Percentiles rank a stretch among this genome's conserved stretches.
phyloP scores from a whole-genome alignment of 2,113 vertebrate species.

The Paedocypris sp. region DNA sequence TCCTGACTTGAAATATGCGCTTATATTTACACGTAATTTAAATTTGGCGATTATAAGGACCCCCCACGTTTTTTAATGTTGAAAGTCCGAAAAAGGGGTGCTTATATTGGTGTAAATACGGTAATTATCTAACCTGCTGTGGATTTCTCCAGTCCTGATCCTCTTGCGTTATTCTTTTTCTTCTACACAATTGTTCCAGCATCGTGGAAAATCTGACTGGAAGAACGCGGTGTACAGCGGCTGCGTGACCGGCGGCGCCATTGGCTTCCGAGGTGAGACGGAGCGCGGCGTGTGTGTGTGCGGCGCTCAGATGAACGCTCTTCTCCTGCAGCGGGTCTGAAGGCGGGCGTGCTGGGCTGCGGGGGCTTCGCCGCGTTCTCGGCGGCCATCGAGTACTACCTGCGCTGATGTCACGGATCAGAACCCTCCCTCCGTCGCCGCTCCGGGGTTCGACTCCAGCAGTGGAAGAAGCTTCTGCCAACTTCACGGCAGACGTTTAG shows the following conservation, averaged over 20 bases:
- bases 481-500: too few species aligned
- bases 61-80: too few species aligned
- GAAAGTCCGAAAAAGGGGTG: too few species aligned
- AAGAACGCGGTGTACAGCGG: slow-evolving; percentile 92
- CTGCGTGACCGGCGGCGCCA: slow-evolving; percentile 87
- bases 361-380: slow-evolving; percentile 95
- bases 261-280: slow-evolving; percentile 87
- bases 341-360: slow-evolving; percentile 86
- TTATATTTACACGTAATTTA: too few species aligned
- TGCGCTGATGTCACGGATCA: slow-evolving; percentile 58
- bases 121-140: too few species aligned
- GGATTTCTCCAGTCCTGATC: background rate
- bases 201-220: slow-evolving; percentile 91
- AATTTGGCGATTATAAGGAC: too few species aligned
- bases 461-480: too few species aligned
- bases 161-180: background rate
- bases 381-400: slow-evolving; percentile 88
- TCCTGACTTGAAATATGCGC: too few species aligned
- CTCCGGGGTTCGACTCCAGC: too few species aligned
- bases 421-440: background rate
- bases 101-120: too few species aligned
- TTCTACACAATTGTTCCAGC: slow-evolving; percentile 61
- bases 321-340: slow-evolving; percentile 69
- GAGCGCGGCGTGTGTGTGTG: slow-evolving; percentile 57
- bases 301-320: background rate